Conservation (phyloP, 2,888 invertebrate species). For the Cephalotes varians region DNA sequence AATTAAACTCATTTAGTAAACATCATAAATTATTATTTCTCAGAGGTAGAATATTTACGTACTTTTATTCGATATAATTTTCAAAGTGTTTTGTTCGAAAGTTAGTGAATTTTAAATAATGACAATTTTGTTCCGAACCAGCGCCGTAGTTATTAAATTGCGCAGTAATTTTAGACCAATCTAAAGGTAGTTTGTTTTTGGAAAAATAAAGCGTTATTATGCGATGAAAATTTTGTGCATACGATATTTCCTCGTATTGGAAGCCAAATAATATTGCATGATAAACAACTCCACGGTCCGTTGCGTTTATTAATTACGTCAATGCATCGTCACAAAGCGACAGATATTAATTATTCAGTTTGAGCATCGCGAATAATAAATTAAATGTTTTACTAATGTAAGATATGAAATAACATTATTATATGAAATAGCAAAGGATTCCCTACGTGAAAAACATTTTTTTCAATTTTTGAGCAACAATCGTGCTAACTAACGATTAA, state of each 20-base stretch:
- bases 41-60: neutral
- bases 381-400: constrained; percentile 48
- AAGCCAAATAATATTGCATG: constrained; percentile 49
- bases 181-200: neutral
- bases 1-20: neutral
- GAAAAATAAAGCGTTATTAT: constrained; percentile 42
- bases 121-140: constrained; percentile 16
- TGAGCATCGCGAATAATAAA: constrained; percentile 38
- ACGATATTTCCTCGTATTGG: constrained; percentile 28
- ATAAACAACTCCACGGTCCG: constrained; percentile 44
- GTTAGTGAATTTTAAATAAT: constrained; percentile 4
- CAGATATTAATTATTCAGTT: constrained; percentile 48
- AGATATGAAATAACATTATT: constrained; percentile 40
- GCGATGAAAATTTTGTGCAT: constrained; percentile 1
- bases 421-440: constrained; percentile 36
- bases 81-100: neutral
- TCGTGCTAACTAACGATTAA: constrained; percentile 6
- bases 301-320: constrained; percentile 54
- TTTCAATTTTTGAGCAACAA: neutral
- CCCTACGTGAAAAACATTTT: constrained; percentile 11
- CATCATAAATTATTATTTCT: neutral
- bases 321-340: constrained; percentile 44
- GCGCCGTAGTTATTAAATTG: constrained; percentile 52
- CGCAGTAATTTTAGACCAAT: constrained; percentile 3
- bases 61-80: constrained; percentile 21